These are phyloP conservation scores for Chlamydotis undulata DNA, from an alignment of 2,113 vertebrate genomes.

Conservation along the genomic window DNA sequence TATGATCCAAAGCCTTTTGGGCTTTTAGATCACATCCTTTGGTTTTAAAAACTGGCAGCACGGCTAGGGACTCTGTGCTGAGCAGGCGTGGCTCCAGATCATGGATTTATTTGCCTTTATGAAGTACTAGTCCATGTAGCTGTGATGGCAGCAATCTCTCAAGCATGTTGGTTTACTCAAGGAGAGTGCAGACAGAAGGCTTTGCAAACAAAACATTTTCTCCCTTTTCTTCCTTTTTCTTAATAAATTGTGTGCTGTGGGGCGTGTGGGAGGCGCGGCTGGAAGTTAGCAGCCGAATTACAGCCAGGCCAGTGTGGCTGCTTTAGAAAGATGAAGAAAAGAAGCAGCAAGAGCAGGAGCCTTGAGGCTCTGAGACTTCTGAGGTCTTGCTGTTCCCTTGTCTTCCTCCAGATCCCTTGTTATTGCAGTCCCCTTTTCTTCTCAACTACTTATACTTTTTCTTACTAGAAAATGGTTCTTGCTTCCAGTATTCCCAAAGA, in stretches of 20 bases:
- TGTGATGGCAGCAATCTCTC: neutral
- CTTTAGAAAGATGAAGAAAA: neutral
- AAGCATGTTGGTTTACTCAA: neutral
- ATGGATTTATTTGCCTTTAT: neutral
- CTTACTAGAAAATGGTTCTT: neutral
- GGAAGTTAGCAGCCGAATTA: neutral
- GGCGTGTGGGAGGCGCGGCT: no score
- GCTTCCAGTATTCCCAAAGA: neutral
- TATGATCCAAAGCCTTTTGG: constrained; percentile 42
- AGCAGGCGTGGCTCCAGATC: neutral
- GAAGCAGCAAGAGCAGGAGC: neutral
- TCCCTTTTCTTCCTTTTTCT: neutral
- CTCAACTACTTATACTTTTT: neutral
- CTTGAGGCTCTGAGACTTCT: neutral
- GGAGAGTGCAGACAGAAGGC: neutral
- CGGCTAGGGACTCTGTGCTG: neutral
- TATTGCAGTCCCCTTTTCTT: neutral
- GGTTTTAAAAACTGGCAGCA: constrained; percentile 30
- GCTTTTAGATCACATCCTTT: constrained; percentile 28
- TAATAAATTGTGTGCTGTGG: neutral
- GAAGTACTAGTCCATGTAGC: neutral
- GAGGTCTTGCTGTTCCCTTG: neutral
- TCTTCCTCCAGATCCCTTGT: neutral
- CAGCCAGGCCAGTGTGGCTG: neutral
- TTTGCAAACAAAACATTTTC: neutral